These are phyloP conservation scores for Parnassius apollo DNA, from an alignment of 2,888 invertebrate species.

Conservation along the genomic window DNA sequence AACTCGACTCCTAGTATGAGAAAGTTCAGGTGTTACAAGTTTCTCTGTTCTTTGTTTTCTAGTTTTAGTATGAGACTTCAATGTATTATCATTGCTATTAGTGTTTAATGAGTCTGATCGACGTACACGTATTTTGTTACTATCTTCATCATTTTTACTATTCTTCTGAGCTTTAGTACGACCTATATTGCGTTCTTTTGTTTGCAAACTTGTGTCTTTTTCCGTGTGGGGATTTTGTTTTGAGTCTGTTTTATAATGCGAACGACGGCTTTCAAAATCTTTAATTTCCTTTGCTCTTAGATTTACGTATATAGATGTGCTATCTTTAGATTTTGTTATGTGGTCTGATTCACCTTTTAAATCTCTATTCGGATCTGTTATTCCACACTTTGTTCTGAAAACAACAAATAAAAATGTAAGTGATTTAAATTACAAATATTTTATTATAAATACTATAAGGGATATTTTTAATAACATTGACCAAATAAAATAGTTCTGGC, in stretches of 20 bases:
- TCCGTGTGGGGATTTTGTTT: slow-evolving; percentile 31
- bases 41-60: slow-evolving; percentile 37
- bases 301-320: slow-evolving; percentile 47
- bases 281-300: slow-evolving; percentile 32
- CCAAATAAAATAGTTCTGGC: no score
- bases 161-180: slow-evolving; percentile 11
- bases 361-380: slow-evolving; percentile 25
- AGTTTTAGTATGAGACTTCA: slow-evolving; percentile 22
- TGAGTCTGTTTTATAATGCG: slow-evolving; percentile 18
- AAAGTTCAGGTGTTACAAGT: slow-evolving; percentile 36
- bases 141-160: slow-evolving; percentile 9
- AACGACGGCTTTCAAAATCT: not conserved
- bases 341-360: slow-evolving; percentile 14
- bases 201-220: slow-evolving; percentile 19
- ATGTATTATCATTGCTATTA: slow-evolving; percentile 14
- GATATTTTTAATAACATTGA: no score
- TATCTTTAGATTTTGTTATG: slow-evolving; percentile 36
- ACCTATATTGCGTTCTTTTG: slow-evolving; percentile 15
- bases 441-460: no score
- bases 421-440: no score
- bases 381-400: slow-evolving; percentile 22
- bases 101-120: slow-evolving; percentile 13
- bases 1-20: slow-evolving; percentile 15
- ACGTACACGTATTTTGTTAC: slow-evolving; percentile 3
- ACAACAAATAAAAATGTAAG: not conserved